Base-by-base conservation (phyloP, 2,113 vertebrate genomes). In the Cryptomyrus ogoouensis region DNA sequence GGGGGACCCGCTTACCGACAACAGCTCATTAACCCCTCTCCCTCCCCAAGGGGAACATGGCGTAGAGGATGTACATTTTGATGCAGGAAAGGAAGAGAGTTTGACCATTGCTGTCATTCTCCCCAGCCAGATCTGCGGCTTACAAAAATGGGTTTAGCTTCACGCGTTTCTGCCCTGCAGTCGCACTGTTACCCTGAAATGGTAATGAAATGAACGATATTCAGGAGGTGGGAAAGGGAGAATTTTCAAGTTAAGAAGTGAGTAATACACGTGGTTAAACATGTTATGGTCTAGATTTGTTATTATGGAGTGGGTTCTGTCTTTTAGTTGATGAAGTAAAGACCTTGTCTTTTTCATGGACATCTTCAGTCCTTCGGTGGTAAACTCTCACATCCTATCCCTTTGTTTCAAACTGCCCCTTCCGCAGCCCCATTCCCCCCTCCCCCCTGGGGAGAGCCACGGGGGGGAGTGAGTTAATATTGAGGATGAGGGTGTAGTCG, bases 1-100 rank as follows among this genome's bases (percentile, higher is more conserved):
- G 5, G 44, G 83, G 83, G 83, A 49, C 21, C 5, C 21, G 13
- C 44, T 50, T 86, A 27, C n/a, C 10, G 31, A 46, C 10, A 24
- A 86, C 83, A 86, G 83, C 44, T 86, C 83, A 86, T 86, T 86
- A 86, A 80, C 83, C 47, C 83, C 10, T 50, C 46, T 27, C 83
- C 21, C 83, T 6, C 46, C 24, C 83, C 46, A 46, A 50, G 21
- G 46, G 83, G 42, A 24, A 85, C 13, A 24, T n/a, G 83, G 24
- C 47, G 46, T 13, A 47, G 47, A 31, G 46, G 24, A 12, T 50
- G 83, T 86, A 86, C 50, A 50, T 50, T 27, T 50, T n/a, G 9
- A 49, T 50, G 44, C 13, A 50, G 83, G 10, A n/a, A 86, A 50
- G 83, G 46, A 27, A 31, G 44, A 31, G 74, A 39, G 17, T 17